Evolutionary conservation across 2,113 vertebrate species (phyloP), one percentile per base, ranked within the genome.

Genomic region (Cephalopholis sonnerati): DNA sequence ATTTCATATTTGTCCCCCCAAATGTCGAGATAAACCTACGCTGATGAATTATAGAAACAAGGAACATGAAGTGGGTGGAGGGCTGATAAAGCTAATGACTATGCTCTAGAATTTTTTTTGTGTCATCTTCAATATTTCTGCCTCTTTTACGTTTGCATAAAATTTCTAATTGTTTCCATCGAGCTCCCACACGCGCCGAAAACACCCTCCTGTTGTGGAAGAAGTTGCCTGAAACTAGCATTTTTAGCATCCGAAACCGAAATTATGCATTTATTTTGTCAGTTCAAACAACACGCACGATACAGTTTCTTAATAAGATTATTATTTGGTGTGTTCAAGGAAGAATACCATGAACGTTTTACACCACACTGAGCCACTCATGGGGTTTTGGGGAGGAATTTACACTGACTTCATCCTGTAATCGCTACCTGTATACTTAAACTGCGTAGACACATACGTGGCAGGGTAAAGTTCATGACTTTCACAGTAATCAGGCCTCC

Each of bases 101-200:
- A n/a, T 46, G 3, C n/a, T 46, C 5, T 22, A 24, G 57, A 67
- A 3, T 41, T 32, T 20, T 8, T 69, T 72, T 50, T n/a, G 3
- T 61, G 25, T 18, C 11, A 53, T 27, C 1, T 51, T 62, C 27
- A 24, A 29, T 0, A 39, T 29, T 55, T 79, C 9, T 70, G 17
- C 17, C 50, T 72, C 8, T 71, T 54, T 46, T 6, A 24, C 9
- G 2, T 41, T 36, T 11, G 4, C 46, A 0, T 13, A 13, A 63
- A 62, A 79, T n/a, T 15, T 46, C 1, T 13, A 32, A 85, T 27
- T 9, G 1, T 87, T 87, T 90, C 83, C 80, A 57, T 69, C 1
- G 0, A 32, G 3, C 74, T 50, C 71, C 73, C 75, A 82, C 76
- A 44, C 0, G 0, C 0, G 6, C 6, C 8, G 73, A 22, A 79